Conservation (phyloP, 2,113 vertebrate genomes). For the Oxygymnocypris stewartii region DNA sequence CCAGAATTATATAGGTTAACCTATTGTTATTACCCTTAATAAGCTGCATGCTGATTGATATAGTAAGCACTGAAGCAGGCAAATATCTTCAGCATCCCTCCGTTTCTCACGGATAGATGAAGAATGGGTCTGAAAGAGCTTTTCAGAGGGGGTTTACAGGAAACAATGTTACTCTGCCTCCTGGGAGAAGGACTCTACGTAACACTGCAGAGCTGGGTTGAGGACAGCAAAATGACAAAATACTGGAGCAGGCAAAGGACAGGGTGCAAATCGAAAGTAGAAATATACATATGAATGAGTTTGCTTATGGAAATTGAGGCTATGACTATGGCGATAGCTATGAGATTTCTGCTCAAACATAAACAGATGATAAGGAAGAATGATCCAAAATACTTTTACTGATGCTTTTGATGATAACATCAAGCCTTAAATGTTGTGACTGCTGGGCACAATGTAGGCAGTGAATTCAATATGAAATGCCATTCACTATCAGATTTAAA, state of each 20-base stretch:
- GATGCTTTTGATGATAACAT: not conserved
- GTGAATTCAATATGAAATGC: not conserved
- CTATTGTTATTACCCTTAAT: constrained; percentile 11
- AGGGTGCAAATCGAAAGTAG: not conserved
- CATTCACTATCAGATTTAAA: not conserved
- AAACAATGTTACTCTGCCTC: constrained; percentile 54
- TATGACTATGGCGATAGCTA: not conserved
- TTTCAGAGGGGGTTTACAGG: constrained; percentile 52
- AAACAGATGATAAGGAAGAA: not conserved
- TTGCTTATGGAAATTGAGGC: not conserved
- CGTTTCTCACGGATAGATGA: constrained; percentile 43
- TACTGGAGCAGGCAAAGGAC: not conserved
- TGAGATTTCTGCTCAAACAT: too few species aligned
- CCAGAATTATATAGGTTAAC: not conserved
- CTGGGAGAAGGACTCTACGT: constrained; percentile 35
- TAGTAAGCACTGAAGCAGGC: constrained; percentile 24
- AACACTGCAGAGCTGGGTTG: constrained; percentile 47
- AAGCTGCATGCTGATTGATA: constrained; percentile 26
- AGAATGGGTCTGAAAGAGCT: constrained; percentile 42
- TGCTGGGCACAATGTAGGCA: not conserved
- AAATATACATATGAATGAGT: not conserved
- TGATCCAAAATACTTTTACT: not conserved
- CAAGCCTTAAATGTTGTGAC: not conserved
- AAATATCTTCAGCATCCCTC: not conserved
- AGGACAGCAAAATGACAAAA: constrained; percentile 43